Base-by-base conservation (phyloP, 2,888 invertebrate genomes). In the Ashinkailepas kermadecensis region DNA sequence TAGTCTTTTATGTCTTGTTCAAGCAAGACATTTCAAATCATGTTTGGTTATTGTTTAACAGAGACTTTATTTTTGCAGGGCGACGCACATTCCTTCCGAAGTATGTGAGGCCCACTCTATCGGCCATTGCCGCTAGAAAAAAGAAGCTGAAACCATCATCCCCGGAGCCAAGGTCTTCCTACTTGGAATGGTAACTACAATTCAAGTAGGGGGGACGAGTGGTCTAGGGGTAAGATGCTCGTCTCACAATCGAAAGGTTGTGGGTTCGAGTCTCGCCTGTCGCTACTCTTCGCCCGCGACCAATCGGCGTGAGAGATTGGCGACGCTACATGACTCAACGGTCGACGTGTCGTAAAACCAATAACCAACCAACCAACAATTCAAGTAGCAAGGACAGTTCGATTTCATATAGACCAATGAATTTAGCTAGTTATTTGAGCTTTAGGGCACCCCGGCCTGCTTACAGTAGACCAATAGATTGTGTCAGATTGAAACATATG, bases 101-200 rank as follows among this genome's bases (percentile, higher is more conserved):
- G 25, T 15, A 74, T 56, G 74, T 74, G 56, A 74, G 21, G 74
- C 18, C 74, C 9, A 74, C 74, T 10, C 74, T 74, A 11, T 18
- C 56, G 10, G 74, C 74, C 18, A 56, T 74, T 21, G 74, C 74
- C 9, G 11, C 21, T 9, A 74, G 74, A 54, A 74, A 74, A 56
- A 74, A 56, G 56, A 74, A 74, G 56, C 56, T 21, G 74, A 39
- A 74, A 21, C 18, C 74, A 9, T 8, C 18, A 1, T 15, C 56
- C 95, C 25, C 56, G 8, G 10, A 7, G 10, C 74, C 74, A 9
- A 74, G 74, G 21, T 74, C 74, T 18, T 74, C 74, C 0, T 54
- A 18, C 21, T 12, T 74, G 13, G 74, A 74, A 74, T 74, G 74
- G 74, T 74, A 56, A 56, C n/a, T 18, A 65, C 18, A 23, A 18